Conservation (phyloP, 2,888 invertebrate species). For the Limnephilus auricula region DNA sequence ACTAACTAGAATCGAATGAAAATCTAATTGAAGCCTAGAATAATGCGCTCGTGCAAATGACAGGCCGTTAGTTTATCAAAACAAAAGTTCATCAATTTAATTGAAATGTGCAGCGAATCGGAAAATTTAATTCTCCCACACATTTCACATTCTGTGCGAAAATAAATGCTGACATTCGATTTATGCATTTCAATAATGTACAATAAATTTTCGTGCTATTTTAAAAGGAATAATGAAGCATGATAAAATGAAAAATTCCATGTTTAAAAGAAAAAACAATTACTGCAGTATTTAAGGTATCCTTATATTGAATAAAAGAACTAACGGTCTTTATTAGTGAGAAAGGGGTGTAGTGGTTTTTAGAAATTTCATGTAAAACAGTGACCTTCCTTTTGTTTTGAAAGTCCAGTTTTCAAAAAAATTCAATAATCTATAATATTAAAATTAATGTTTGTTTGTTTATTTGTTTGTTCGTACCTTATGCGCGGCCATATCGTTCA, state of each 20-base stretch:
- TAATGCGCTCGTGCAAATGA: not conserved
- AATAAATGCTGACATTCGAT: not conserved
- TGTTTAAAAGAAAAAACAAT: not conserved
- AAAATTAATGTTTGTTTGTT: too few species aligned
- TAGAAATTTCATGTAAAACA: too few species aligned
- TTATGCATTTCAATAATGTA: not conserved
- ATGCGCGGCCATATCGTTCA: too few species aligned
- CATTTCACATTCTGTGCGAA: not conserved
- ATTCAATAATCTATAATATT: too few species aligned
- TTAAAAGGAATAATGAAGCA: not conserved
- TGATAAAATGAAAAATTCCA: not conserved
- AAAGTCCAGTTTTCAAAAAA: too few species aligned
- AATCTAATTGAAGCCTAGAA: not conserved
- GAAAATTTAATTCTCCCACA: not conserved
- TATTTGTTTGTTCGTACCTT: too few species aligned
- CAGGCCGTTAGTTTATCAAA: not conserved
- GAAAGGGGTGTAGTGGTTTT: too few species aligned
- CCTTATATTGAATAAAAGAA: too few species aligned
- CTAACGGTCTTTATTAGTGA: too few species aligned
- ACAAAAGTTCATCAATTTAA: not conserved
- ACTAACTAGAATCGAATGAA: not conserved
- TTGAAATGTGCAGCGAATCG: not conserved
- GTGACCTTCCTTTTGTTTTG: too few species aligned
- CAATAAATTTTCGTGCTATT: not conserved
- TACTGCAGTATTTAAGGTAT: not conserved